These are phyloP conservation scores for Polylopha cassiicola DNA, from an alignment of 2,888 invertebrate genomes.

Conservation along the genomic window DNA sequence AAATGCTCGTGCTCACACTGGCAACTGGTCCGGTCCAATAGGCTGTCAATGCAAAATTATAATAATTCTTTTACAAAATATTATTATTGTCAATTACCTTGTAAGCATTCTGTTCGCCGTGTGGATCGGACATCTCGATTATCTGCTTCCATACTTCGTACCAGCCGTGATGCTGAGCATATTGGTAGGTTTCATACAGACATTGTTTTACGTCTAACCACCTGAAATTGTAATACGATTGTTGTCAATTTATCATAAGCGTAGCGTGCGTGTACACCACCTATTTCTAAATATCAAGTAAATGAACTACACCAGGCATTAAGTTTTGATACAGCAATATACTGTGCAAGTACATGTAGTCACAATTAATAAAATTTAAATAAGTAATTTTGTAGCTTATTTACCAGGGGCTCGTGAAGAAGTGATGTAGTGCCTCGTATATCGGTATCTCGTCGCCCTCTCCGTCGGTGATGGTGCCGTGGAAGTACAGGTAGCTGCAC, in stretches of 20 bases:
- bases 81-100: conserved; percentile 70
- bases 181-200: conserved; percentile 84
- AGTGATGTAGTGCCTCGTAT: conserved; percentile 91
- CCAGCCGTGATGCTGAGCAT: conserved; percentile 91
- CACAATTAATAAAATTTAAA: too few species aligned
- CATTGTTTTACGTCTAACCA: conserved; percentile 89
- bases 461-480: conserved; percentile 89
- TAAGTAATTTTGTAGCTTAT: conserved; percentile 20
- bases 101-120: conserved; percentile 93
- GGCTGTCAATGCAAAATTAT: too few species aligned
- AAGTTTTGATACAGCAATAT: too few species aligned
- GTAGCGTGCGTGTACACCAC: too few species aligned
- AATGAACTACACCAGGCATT: too few species aligned
- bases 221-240: too few species aligned
- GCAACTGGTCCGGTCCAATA: too few species aligned
- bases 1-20: too few species aligned
- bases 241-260: too few species aligned
- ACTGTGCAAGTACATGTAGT: too few species aligned
- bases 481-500: conserved; percentile 90
- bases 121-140: conserved; percentile 90
- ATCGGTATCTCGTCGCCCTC: conserved; percentile 92
- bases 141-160: conserved; percentile 91
- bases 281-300: too few species aligned
- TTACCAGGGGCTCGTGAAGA: conserved; percentile 90
- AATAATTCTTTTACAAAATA: neutral